A percentile compares a stretch with the other conserved stretches of the same genome.
Evolutionary conservation across 23 tunicate genomes (phyloP).

Genomic region (Styela plicata): DNA sequence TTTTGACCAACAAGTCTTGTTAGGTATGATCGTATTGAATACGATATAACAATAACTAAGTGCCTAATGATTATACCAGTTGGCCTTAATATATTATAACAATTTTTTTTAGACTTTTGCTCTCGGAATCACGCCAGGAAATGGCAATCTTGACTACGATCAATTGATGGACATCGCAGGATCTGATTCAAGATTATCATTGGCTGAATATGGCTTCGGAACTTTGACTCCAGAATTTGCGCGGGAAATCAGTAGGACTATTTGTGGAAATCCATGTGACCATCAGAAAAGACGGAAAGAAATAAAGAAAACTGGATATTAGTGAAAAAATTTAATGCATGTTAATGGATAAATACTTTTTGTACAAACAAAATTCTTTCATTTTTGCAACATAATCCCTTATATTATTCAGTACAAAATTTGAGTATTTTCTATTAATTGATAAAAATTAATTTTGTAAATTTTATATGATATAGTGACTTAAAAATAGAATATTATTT

Average conservation of each 20-base stretch:
- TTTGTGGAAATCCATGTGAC: conserved; percentile 64
- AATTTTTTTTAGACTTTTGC: conserved; percentile 78
- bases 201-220: conserved; percentile 65
- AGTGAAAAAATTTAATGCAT: too few species aligned
- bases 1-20: too few species aligned
- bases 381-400: background rate
- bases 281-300: background rate
- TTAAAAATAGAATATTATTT: too few species aligned
- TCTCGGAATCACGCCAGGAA: conserved; percentile 58
- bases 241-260: conserved; percentile 23
- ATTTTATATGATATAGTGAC: too few species aligned
- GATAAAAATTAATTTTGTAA: too few species aligned
- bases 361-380: background rate
- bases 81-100: too few species aligned
- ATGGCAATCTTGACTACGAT: conserved; percentile 64
- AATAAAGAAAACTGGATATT: too few species aligned
- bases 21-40: too few species aligned
- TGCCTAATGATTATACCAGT: too few species aligned
- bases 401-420: too few species aligned
- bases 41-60: too few species aligned
- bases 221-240: conserved; percentile 48
- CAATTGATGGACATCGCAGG: conserved; percentile 68
- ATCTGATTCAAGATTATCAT: conserved; percentile 35
- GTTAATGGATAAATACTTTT: background rate
- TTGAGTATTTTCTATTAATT: too few species aligned